These are phyloP conservation scores for Eurosta solidaginis DNA, from an alignment of 1,140 invertebrate genomes.

Conservation along the genomic window DNA sequence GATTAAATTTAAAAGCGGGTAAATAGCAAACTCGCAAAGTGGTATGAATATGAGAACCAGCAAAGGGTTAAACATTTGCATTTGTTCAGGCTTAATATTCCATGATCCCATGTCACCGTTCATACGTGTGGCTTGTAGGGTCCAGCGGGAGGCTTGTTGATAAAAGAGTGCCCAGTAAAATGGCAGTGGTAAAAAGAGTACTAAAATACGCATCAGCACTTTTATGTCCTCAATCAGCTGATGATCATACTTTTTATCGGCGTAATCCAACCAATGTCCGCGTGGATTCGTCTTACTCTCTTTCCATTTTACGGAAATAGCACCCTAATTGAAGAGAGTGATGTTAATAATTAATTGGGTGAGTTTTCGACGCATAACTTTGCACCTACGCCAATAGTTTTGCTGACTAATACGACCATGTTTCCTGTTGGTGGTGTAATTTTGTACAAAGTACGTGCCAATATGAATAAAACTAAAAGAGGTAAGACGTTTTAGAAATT, in stretches of 20 bases:
- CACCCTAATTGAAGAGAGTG: constrained; percentile 69
- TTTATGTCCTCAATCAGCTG: constrained; percentile 73
- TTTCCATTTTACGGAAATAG: constrained; percentile 67
- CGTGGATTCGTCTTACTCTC: constrained; percentile 62
- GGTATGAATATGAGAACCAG: constrained; percentile 80
- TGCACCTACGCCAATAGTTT: constrained; percentile 79
- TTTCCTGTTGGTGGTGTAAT: constrained; percentile 83
- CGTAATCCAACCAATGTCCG: constrained; percentile 84
- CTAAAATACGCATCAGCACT: constrained; percentile 69
- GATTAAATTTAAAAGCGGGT: constrained; percentile 65
- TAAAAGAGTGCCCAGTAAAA: constrained; percentile 85
- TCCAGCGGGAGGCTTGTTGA: constrained; percentile 91
- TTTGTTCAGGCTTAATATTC: constrained; percentile 78
- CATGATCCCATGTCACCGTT: constrained; percentile 75
- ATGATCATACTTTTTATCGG: constrained; percentile 71
- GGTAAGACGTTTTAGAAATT: no score
- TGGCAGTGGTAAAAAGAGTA: constrained; percentile 79
- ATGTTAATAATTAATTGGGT: constrained; percentile 60
- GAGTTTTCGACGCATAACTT: constrained; percentile 57
- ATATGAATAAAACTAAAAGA: constrained; percentile 82
- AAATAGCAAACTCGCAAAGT: constrained; percentile 75
- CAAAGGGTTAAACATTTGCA: constrained; percentile 80
- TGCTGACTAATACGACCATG: constrained; percentile 78
- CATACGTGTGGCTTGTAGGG: constrained; percentile 90
- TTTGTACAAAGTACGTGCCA: constrained; percentile 79